phyloP scores from a whole-genome alignment of 2,888 invertebrate species.

The Ellobium chinense region DNA sequence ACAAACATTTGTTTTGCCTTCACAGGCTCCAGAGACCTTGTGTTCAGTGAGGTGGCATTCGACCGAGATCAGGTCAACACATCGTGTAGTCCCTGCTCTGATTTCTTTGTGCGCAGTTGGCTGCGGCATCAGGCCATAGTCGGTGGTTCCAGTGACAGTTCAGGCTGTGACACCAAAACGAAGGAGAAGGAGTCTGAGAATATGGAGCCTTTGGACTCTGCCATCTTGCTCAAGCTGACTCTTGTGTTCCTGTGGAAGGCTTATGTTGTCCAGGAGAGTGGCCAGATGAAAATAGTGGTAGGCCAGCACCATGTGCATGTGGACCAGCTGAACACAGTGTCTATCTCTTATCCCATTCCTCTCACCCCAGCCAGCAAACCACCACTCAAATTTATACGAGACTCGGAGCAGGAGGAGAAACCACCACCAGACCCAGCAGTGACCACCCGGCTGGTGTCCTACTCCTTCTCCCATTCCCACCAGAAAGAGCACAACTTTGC shows the following conservation, averaged over 20 bases:
- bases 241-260: conserved; percentile 79
- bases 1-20: neutral
- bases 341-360: conserved; percentile 80
- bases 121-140: conserved; percentile 30
- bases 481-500: conserved; percentile 84
- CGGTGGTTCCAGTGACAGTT: neutral
- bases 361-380: conserved; percentile 65
- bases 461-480: conserved; percentile 83
- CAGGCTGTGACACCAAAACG: neutral
- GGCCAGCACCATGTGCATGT: conserved; percentile 87
- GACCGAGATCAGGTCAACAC: conserved; percentile 73
- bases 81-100: conserved; percentile 73
- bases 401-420: conserved; percentile 57
- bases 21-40: conserved; percentile 51
- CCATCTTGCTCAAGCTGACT: conserved; percentile 70
- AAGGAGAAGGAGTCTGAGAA: neutral
- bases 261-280: conserved; percentile 81
- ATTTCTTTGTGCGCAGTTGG: conserved; percentile 74
- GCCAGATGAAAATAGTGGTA: conserved; percentile 81
- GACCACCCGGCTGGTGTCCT: conserved; percentile 82
- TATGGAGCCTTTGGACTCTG: conserved; percentile 44
- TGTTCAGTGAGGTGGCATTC: conserved; percentile 76
- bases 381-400: conserved; percentile 78
- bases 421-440: conserved; percentile 70
- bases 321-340: conserved; percentile 82